Percentiles rank a stretch among this genome's conserved stretches.
phyloP scores from a whole-genome alignment of 1,140 invertebrate genomes.

The Saxidomus purpurata region DNA sequence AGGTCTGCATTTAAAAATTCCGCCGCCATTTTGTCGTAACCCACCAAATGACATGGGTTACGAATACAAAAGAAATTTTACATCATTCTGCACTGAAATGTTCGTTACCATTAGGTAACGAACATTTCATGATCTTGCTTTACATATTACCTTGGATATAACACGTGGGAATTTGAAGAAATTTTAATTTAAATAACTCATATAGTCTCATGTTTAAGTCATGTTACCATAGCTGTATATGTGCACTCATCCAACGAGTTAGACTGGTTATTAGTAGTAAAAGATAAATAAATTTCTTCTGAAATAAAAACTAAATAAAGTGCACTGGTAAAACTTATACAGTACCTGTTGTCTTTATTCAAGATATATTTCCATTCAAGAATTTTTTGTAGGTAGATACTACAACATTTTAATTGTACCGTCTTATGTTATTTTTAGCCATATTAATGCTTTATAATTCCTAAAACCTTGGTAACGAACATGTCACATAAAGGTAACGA shows the following conservation, averaged over 20 bases:
- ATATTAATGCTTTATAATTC: too few relatives aligned
- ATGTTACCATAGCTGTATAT: too few relatives aligned
- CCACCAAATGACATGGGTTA: too few relatives aligned
- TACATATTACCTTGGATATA: neutral
- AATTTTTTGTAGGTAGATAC: too few relatives aligned
- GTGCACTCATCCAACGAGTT: neutral
- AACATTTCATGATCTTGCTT: constrained; percentile 21
- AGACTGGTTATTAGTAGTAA: neutral
- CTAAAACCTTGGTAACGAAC: neutral
- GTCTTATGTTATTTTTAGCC: neutral
- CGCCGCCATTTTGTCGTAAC: too few relatives aligned
- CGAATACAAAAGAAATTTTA: constrained; percentile 20
- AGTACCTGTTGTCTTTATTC: neutral
- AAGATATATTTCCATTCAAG: neutral
- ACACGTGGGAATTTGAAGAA: too few relatives aligned
- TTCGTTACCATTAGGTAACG: constrained; percentile 35
- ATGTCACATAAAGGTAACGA: constrained; percentile 20
- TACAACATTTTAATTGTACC: neutral
- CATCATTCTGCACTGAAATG: neutral
- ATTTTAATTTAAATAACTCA: neutral
- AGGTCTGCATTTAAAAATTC: too few relatives aligned
- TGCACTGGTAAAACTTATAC: neutral
- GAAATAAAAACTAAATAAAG: neutral
- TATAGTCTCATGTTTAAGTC: neutral
- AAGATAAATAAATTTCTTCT: neutral